These are phyloP conservation scores for Eulemur coronatus DNA, from an alignment of 2,797 vertebrate genomes.

Conservation along the genomic window DNA sequence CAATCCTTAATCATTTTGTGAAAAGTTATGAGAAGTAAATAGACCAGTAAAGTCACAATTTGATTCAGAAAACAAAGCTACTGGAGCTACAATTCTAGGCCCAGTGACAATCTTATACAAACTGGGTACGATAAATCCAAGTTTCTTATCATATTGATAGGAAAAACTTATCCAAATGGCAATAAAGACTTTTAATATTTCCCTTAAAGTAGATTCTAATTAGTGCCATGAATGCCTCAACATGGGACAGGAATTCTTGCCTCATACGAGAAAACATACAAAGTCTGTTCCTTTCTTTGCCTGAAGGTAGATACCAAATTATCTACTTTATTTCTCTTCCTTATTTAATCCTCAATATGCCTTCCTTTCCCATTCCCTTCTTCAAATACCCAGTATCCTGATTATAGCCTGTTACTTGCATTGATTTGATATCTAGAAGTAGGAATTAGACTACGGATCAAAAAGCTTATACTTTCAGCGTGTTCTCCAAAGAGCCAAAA, in stretches of 20 bases:
- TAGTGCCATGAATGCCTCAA: not conserved
- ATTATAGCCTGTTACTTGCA: not conserved
- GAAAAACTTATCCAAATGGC: not conserved
- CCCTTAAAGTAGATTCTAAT: not conserved
- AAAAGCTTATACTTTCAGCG: not conserved
- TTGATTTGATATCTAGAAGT: not conserved
- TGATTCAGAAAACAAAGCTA: constrained; percentile 34
- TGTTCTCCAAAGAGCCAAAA: not conserved
- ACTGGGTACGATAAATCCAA: not conserved
- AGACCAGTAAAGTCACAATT: not conserved
- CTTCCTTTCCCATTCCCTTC: not conserved
- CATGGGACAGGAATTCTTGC: not conserved
- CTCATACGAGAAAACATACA: not conserved
- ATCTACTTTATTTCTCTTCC: not conserved
- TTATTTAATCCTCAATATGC: not conserved
- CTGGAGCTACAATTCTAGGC: not conserved
- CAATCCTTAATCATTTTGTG: not conserved
- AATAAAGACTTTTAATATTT: not conserved
- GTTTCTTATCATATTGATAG: not conserved
- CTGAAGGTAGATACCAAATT: not conserved
- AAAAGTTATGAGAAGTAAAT: not conserved
- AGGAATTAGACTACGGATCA: not conserved
- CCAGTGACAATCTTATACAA: not conserved
- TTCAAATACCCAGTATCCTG: not conserved
- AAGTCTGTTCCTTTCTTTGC: not conserved